A percentile compares a stretch with the other conserved stretches of the same genome.
phyloP scores from a whole-genome alignment of 2,797 vertebrate species.

The Mycteria americana region DNA sequence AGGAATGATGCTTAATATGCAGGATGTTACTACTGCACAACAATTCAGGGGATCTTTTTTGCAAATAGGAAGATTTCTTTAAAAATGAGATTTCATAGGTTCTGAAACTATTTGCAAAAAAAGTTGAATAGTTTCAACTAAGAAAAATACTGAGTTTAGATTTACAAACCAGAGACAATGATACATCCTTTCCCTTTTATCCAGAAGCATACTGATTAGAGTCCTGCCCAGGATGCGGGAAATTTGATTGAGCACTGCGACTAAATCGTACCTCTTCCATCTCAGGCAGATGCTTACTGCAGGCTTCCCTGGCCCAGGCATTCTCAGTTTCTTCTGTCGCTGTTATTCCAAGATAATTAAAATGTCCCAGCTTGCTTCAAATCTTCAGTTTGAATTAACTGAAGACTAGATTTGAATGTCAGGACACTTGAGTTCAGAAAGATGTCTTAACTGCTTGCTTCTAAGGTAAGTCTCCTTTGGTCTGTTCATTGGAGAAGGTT shows the following conservation, averaged over 20 bases:
- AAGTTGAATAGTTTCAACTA: background rate
- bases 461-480: background rate
- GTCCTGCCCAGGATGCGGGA: background rate
- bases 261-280: background rate
- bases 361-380: background rate
- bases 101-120: background rate
- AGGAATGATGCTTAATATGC: background rate
- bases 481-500: background rate
- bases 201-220: background rate
- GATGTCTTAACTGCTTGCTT: background rate
- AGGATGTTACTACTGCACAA: background rate
- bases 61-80: background rate
- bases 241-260: background rate
- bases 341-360: background rate
- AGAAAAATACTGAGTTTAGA: background rate
- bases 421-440: background rate
- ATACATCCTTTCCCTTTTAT: background rate
- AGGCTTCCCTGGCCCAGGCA: background rate
- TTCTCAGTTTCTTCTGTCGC: background rate
- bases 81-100: background rate
- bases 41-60: background rate
- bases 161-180: background rate
- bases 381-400: background rate
- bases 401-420: background rate
- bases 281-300: accelerated